Base-by-base conservation (phyloP, 2,113 vertebrate species). In the Trematomus loennbergii region DNA sequence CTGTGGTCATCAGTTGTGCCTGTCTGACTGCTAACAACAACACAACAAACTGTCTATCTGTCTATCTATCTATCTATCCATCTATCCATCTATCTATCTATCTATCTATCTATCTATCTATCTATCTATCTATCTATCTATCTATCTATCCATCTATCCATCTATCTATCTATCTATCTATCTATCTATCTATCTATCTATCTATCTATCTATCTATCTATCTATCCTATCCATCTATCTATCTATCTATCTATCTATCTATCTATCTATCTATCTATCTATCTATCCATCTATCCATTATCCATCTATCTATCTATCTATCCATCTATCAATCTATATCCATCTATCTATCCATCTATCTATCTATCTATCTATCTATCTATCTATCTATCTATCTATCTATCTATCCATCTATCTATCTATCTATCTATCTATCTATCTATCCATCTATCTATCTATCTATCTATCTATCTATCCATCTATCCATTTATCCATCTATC, bases 11-110 rank as follows among this genome's bases (percentile, higher is more conserved):
- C 29, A 79, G 48, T 61, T 12, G 3, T 61, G 79, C 59, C 53
- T 79, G 66, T 72, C 40, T 81, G 65, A 57, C 78, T 78, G 60
- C 67, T 15, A 16, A 15, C 52, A 40, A 40, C 36, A 40, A 8
- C 36, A 40, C 36, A 40, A 8, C 36, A 40, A 3, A 29, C 29
- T 29, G 3, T 29, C 25, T 29, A 29, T 29, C 60, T 72, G 62
- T 74, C 78, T 63, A 54, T 86, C 57, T 75, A 45, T 79, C 83
- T 88, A 74, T 57, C 29, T 29, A 3, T 29, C 29, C 3, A 29
- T 29, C 29, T 29, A 29, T 29, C 25, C 3, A 3, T 29, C 25
- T 1, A 29, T 29, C 25, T 3, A 29, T 29, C 20, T 72, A 15
- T 66, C 64, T 49, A 54, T 67, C 46, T 64, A 25, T 40, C 57